Conservation (phyloP, 2,113 vertebrate species). For the Ramphastos sulfuratus region DNA sequence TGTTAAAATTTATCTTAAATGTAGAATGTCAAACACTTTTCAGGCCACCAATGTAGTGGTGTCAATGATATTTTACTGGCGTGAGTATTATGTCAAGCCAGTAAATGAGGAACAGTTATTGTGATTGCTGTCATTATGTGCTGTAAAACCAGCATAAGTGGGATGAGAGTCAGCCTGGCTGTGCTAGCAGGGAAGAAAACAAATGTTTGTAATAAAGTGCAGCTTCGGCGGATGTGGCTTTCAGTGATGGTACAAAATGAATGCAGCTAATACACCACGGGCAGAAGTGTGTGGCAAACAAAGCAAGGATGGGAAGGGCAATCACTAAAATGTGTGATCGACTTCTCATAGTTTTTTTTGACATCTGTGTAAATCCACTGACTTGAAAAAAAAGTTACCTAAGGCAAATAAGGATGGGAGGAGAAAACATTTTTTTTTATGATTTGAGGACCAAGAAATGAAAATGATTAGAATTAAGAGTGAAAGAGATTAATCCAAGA, state of each 20-base stretch:
- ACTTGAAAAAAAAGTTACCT: background rate
- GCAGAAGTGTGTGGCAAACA: conserved; percentile 4
- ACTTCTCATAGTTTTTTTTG: background rate
- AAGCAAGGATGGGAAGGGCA: background rate
- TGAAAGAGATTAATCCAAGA: background rate
- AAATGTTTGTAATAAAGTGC: conserved; percentile 29
- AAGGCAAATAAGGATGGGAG: background rate
- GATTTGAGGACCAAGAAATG: background rate
- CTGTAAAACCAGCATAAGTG: background rate
- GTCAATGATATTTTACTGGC: background rate
- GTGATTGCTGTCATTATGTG: background rate
- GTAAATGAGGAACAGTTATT: background rate
- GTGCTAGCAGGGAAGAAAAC: conserved; percentile 20
- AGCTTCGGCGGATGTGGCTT: background rate
- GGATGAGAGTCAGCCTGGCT: background rate
- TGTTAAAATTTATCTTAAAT: background rate
- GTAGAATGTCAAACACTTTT: background rate
- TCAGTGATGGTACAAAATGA: background rate
- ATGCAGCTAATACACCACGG: background rate
- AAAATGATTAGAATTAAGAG: background rate
- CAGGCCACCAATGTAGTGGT: background rate
- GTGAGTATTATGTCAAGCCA: background rate
- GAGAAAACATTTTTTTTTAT: background rate
- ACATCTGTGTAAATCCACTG: background rate
- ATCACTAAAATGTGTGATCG: background rate